Evolutionary conservation across 2,113 vertebrate genomes (phyloP), one percentile per base, ranked within the genome.

Genomic region (Chionomys nivalis): DNA sequence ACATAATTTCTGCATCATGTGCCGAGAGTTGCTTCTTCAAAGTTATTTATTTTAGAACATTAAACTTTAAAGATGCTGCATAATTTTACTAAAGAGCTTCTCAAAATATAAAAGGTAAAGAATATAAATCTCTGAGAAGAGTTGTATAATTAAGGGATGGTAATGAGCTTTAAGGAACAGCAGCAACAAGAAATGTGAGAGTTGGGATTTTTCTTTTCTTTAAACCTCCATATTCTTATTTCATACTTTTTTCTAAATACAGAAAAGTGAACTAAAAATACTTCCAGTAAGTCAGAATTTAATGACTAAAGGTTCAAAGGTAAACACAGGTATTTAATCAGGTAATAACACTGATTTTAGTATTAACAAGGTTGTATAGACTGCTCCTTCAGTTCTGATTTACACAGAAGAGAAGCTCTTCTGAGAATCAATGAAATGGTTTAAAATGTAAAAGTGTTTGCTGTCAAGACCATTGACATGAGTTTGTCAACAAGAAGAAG

Each of bases 61-160:
- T 73, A 86, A 91, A 21, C 10, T 33, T 95, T 94, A 82, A 10
- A 63, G 52, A 68, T 93, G 42, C 55, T 93, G 14, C 55, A 26
- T 86, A 13, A 70, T 96, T 96, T 70, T 90, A 70, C 13, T 28
- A 81, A 91, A 58, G 58, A 72, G 28, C 78, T 92, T 72, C 17
- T 36, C 72, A 91, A 52, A 88, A 86, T 21, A 70, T 16, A 61
- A 68, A 91, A 66, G 28, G 31, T 77, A 87, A 95, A 76, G 44
- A 78, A 39, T 21, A 28, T 61, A 66, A 85, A 95, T 90, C 39
- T 79, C 31, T 83, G 5, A 23, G 44, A 81, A 26, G 16, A 55
- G 2, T 96, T 8, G 19, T 36, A 17, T 58, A 79, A 65, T 79
- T 85, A 44, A 36, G 21, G n/a, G 2, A n/a, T 70, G 5, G 36